Evolutionary conservation across 2,113 vertebrate genomes (phyloP).

Genomic region (Prunella fulvescens): DNA sequence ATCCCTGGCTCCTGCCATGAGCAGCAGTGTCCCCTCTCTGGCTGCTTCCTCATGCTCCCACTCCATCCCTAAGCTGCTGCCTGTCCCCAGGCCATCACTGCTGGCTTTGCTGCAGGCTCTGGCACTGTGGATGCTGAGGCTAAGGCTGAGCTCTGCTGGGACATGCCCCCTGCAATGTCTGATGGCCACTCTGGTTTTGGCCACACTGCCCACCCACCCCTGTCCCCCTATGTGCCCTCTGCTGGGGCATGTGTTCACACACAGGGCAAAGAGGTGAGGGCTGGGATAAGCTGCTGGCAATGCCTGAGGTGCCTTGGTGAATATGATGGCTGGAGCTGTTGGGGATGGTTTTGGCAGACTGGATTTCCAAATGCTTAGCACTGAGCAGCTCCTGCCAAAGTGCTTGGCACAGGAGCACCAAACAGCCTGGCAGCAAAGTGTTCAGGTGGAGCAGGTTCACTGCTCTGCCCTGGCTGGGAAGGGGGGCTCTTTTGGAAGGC

Average conservation of each 20-base stretch:
- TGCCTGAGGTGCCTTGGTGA: neutral
- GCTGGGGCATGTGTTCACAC: neutral
- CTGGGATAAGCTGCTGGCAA: neutral
- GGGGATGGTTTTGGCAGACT: neutral
- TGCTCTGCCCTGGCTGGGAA: neutral
- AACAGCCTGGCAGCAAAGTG: neutral
- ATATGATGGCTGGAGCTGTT: neutral
- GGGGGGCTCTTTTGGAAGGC: neutral
- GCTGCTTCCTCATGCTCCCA: neutral
- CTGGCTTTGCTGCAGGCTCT: neutral
- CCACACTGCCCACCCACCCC: neutral
- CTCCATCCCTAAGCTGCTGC: neutral
- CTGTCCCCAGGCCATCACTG: neutral
- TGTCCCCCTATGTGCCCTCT: accelerated
- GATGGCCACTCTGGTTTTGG: neutral
- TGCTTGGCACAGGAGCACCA: accelerated
- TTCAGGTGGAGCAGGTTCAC: neutral
- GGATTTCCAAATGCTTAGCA: neutral
- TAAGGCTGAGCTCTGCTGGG: neutral
- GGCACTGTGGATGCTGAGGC: neutral
- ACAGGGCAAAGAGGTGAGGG: neutral
- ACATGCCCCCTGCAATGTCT: neutral
- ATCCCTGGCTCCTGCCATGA: neutral
- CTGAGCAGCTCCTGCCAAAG: neutral
- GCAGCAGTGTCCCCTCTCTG: neutral